These are phyloP conservation scores for Lithodes maja DNA, from an alignment of 2,888 invertebrate species.

Conservation along the genomic window DNA sequence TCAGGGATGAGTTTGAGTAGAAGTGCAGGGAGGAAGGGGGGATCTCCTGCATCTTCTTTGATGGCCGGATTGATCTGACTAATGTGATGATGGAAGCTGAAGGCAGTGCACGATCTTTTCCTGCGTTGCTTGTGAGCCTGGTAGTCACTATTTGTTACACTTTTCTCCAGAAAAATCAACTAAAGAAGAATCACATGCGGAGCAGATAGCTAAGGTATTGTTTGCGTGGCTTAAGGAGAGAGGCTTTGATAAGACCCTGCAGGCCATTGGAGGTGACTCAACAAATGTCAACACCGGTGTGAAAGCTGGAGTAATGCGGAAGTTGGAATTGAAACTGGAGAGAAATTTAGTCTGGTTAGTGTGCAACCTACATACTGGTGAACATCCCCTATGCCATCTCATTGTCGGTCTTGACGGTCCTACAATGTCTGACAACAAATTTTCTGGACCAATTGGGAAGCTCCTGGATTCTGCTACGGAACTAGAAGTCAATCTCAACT, in stretches of 20 bases:
- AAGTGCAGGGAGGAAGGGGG: constrained; percentile 9
- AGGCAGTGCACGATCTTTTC: constrained; percentile 39
- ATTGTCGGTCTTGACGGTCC: constrained; percentile 28
- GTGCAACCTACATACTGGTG: constrained; percentile 47
- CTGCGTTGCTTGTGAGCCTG: constrained; percentile 36
- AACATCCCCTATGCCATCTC: constrained; percentile 32
- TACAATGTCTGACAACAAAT: constrained; percentile 39
- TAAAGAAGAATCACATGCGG: constrained; percentile 36
- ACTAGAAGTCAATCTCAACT: constrained; percentile 41
- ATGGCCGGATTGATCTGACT: constrained; percentile 48
- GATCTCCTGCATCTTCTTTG: constrained; percentile 49
- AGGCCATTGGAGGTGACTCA: constrained; percentile 29
- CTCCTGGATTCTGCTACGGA: constrained; percentile 45
- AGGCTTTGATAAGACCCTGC: constrained; percentile 34
- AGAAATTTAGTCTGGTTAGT: constrained; percentile 46
- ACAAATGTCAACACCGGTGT: constrained; percentile 47
- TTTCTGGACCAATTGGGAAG: constrained; percentile 36
- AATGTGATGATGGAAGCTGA: constrained; percentile 51
- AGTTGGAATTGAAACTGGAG: constrained; percentile 26
- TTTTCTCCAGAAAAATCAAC: constrained; percentile 32
- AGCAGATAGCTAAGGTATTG: constrained; percentile 45
- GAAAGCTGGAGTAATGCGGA: constrained; percentile 15
- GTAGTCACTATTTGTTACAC: constrained; percentile 37
- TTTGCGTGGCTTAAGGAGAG: constrained; percentile 41
- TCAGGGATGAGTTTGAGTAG: constrained; percentile 36